phyloP scores from a whole-genome alignment of 2,113 vertebrate genomes.

The Hydropotes inermis region DNA sequence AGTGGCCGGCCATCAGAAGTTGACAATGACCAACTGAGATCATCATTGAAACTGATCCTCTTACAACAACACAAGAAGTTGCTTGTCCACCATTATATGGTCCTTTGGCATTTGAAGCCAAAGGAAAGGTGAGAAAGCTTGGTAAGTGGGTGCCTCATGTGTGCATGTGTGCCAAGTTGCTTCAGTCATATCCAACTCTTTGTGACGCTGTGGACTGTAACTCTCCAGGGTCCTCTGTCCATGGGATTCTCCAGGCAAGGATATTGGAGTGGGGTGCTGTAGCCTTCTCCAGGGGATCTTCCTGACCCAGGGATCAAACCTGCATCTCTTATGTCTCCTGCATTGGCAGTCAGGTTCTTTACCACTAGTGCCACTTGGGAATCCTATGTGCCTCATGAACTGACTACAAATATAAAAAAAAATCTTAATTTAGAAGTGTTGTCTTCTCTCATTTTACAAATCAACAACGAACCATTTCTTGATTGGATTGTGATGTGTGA shows the following conservation, averaged over 20 bases:
- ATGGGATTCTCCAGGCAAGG: neutral
- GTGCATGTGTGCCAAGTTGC: accelerated
- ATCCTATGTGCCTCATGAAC: neutral
- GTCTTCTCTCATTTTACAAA: neutral
- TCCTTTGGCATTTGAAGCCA: neutral
- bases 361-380: neutral
- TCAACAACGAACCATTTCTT: neutral
- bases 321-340: neutral
- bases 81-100: neutral
- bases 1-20: neutral
- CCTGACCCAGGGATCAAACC: neutral
- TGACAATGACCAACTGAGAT: neutral
- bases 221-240: neutral
- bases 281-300: neutral
- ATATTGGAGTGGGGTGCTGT: neutral
- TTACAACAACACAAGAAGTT: neutral
- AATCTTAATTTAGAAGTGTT: neutral
- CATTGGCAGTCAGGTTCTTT: neutral
- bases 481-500: neutral
- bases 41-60: neutral
- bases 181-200: neutral
- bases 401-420: neutral
- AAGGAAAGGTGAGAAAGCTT: neutral
- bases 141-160: neutral
- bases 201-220: neutral